Base-by-base conservation (phyloP, 2,888 invertebrate species). In the Ellobium chinense region DNA sequence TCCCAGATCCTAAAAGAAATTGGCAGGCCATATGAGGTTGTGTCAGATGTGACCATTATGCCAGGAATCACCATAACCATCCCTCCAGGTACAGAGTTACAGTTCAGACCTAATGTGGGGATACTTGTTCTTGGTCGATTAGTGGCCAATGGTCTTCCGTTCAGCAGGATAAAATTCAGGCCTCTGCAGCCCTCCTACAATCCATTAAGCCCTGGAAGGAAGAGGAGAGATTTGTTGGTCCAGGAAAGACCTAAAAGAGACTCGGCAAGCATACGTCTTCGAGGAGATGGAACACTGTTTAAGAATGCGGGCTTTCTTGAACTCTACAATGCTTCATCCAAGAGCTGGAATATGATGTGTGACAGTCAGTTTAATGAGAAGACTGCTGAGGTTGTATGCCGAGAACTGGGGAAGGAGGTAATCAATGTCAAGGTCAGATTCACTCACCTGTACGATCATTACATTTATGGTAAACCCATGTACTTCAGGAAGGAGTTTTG, bases 341-440 rank as follows among this genome's bases (percentile, higher is more conserved):
- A 97, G 27, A 98, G 99, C 91, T 99, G 98, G 97, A 97, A 98
- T 54, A 97, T 99, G 0, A 96, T 99, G 93, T 99, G 99, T 93
- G 99, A 99, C 93, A 95, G 95, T 65, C 95, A 98, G 81, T 99
- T 99, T 92, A 98, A 98, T 0, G 98, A 99, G 92, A 95, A 98
- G 88, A 99, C 99, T 91, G 99, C 98, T 4, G 96, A 98, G 94
- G 99, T 99, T 0, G 97, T 98, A 0, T 99, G 99, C 91, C 95
- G 97, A 31, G 97, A 99, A 92, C 93, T 99, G 65, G 98, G 98
- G 12, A 96, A 96, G 89, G 97, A 97, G 92, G 95, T 97, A 0
- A 94, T 98, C 37, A 98, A 98, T 91, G 96, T 97, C 0, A 97
- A 96, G 91, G 97, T 98, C 85, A 96, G 96, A 39, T 95, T 96